Percentiles rank a stretch among this genome's conserved stretches.
Conservation (phyloP, 2,888 invertebrate genomes). For the Pogonocherus hispidulus region DNA sequence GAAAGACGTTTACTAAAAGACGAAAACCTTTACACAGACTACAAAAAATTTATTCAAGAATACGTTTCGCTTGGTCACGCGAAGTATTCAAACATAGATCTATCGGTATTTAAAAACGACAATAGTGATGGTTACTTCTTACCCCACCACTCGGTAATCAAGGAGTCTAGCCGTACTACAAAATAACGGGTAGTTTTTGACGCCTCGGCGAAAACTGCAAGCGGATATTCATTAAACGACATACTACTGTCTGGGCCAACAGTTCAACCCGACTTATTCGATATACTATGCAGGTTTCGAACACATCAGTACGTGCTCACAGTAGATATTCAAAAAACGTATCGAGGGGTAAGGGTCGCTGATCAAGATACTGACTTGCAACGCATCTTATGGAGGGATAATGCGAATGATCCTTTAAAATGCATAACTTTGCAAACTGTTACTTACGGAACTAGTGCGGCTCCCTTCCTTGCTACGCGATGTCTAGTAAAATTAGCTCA, state of each 20-base stretch:
- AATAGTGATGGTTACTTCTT: not conserved
- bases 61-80: conserved; percentile 5
- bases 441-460: not conserved
- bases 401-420: not conserved
- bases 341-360: not conserved
- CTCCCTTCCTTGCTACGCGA: not conserved
- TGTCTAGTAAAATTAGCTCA: not conserved
- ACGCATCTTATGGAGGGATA: not conserved
- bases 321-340: not conserved
- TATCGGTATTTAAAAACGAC: not conserved
- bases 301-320: not conserved
- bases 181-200: conserved; percentile 24
- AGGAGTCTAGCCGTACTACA: not conserved
- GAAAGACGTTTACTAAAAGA: not conserved
- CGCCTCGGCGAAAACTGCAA: conserved; percentile 26
- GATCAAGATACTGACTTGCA: not conserved
- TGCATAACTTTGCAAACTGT: not conserved
- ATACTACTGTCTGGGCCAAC: conserved; percentile 4
- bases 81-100: not conserved
- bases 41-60: conserved; percentile 12
- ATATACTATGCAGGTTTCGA: not conserved
- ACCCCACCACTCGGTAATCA: not conserved
- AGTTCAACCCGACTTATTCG: not conserved
- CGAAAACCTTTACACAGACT: not conserved
- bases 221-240: conserved; percentile 38